Evolutionary conservation across 2,113 vertebrate genomes (phyloP).

Genomic region (Epinephelus cyanopodus): DNA sequence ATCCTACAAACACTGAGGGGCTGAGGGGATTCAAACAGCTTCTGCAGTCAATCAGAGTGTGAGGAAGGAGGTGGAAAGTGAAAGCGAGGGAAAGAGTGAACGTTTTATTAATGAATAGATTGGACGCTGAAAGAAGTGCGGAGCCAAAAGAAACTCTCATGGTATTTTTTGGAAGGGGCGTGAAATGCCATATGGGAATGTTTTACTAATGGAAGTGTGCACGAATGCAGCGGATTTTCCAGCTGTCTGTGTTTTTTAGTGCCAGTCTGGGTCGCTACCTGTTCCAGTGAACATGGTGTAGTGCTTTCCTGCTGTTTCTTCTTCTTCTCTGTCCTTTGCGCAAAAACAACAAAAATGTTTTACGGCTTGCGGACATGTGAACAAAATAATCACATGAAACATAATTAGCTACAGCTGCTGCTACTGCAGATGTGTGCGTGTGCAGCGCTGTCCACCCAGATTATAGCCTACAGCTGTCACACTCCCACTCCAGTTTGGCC

Average conservation of each 20-base stretch:
- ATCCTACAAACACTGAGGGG: constrained; percentile 20
- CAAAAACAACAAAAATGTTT: constrained; percentile 37
- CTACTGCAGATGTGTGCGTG: constrained; percentile 53
- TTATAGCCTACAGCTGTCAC: constrained; percentile 18
- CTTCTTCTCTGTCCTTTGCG: neutral
- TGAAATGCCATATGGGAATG: constrained; percentile 63
- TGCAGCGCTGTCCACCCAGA: constrained; percentile 30
- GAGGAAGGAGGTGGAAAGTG: constrained; percentile 34
- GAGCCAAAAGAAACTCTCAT: constrained; percentile 61
- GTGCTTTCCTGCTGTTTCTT: constrained; percentile 12
- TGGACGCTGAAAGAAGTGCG: constrained; percentile 37
- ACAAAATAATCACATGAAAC: constrained; percentile 42
- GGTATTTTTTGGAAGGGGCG: constrained; percentile 38
- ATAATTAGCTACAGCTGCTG: constrained; percentile 51
- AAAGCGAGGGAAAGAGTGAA: constrained; percentile 49
- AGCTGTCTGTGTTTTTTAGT: constrained; percentile 34
- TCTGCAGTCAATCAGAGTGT: constrained; percentile 47
- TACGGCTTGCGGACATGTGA: constrained; percentile 35
- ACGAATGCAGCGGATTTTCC: constrained; percentile 35
- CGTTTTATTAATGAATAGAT: constrained; percentile 63
- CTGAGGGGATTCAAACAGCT: constrained; percentile 37
- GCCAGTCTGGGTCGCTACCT: constrained; percentile 45
- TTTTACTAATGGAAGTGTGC: constrained; percentile 47
- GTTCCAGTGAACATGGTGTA: neutral
- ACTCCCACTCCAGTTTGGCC: neutral